Percentiles rank a stretch among this genome's conserved stretches.
Evolutionary conservation across 2,888 invertebrate species (phyloP).

Genomic region (Cryptosula pallasiana): DNA sequence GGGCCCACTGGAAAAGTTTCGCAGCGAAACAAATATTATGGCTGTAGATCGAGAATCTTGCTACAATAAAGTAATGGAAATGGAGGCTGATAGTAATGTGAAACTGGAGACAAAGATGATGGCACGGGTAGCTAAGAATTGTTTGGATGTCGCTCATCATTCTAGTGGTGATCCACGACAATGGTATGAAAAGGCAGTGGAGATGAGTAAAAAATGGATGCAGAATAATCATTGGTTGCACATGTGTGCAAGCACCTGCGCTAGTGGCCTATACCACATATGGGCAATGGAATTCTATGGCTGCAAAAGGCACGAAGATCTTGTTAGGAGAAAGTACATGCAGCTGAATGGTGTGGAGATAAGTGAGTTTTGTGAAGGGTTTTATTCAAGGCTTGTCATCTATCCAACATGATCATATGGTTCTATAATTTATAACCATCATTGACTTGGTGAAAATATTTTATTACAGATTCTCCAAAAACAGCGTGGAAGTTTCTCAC

Average conservation of each 20-base stretch:
- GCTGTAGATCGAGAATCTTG: background rate
- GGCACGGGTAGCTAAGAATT: constrained; percentile 5
- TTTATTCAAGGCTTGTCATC: too few relatives aligned
- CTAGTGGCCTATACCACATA: background rate
- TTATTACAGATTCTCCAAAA: background rate
- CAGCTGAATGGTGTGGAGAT: background rate
- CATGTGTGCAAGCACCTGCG: constrained; percentile 9
- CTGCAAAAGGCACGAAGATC: background rate
- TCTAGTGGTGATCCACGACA: too few relatives aligned
- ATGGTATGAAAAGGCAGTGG: background rate
- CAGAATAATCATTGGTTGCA: background rate
- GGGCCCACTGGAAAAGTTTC: background rate
- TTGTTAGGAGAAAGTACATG: background rate
- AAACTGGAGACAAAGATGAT: background rate
- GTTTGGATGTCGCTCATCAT: background rate
- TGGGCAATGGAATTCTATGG: constrained; percentile 1
- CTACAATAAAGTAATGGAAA: background rate
- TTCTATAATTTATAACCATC: too few relatives aligned
- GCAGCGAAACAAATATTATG: background rate
- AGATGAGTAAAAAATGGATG: background rate
- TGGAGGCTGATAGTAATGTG: background rate
- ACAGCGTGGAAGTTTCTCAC: background rate
- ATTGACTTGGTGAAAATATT: background rate
- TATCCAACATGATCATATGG: too few relatives aligned
- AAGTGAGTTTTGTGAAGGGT: background rate